Conservation (phyloP, 1,140 invertebrate species). For the Bombus picipes region DNA sequence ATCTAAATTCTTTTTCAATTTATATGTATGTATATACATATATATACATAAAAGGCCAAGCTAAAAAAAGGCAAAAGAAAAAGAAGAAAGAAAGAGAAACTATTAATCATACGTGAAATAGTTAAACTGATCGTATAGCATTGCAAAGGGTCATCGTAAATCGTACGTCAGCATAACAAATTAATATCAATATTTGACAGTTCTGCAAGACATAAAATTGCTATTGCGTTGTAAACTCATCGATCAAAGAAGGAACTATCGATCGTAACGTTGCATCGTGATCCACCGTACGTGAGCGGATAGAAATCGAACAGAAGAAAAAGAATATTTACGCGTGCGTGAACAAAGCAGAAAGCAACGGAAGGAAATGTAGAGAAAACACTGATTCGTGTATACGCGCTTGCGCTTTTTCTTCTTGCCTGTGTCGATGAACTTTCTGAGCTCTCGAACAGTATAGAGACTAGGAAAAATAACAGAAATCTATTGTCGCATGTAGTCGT, state of each 20-base stretch:
- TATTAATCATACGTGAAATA: neutral
- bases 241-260: neutral
- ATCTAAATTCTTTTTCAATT: neutral
- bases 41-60: neutral
- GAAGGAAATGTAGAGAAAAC: too few species aligned
- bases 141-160: neutral
- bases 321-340: neutral
- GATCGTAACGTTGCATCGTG: slow-evolving; percentile 8
- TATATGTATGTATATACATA: neutral
- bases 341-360: neutral
- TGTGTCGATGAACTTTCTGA: neutral
- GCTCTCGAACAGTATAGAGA: neutral
- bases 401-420: slow-evolving; percentile 6
- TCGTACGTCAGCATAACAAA: neutral
- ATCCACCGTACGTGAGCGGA: neutral
- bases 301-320: too few species aligned
- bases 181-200: neutral
- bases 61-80: too few species aligned
- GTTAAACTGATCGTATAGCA: neutral
- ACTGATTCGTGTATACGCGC: neutral
- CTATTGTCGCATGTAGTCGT: neutral
- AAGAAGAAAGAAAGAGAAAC: neutral
- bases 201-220: neutral
- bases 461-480: neutral
- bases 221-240: neutral